A percentile compares a stretch with the other conserved stretches of the same genome.
Conservation (phyloP, 2,113 vertebrate species). For the Seriola rivoliana region DNA sequence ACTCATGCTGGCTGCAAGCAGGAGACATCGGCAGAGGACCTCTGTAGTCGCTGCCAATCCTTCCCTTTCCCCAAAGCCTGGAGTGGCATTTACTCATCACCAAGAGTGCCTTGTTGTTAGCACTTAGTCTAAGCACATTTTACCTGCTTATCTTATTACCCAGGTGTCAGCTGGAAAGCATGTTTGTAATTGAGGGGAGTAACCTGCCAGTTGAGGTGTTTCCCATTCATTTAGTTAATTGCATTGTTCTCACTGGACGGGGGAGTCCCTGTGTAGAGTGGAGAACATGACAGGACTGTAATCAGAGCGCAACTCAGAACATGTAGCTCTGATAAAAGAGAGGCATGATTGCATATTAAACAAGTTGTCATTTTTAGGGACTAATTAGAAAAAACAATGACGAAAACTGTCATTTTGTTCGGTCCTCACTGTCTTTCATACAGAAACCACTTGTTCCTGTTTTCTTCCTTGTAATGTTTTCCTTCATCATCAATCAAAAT, state of each 20-base stretch:
- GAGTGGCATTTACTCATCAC: constrained; percentile 69
- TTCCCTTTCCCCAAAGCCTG: constrained; percentile 48
- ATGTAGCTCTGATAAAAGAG: constrained; percentile 24
- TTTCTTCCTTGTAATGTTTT: neutral
- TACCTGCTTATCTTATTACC: constrained; percentile 78
- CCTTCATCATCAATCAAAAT: constrained; percentile 14
- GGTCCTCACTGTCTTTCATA: neutral
- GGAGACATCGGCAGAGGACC: constrained; percentile 60
- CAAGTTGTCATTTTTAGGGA: constrained; percentile 25
- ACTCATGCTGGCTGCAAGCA: constrained; percentile 45
- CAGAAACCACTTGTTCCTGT: neutral
- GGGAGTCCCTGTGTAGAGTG: constrained; percentile 21
- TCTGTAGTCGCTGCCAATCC: constrained; percentile 67
- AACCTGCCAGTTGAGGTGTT: constrained; percentile 64
- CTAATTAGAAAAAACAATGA: constrained; percentile 25
- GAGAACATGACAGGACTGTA: constrained; percentile 59
- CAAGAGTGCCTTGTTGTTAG: constrained; percentile 73
- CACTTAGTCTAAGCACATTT: constrained; percentile 73
- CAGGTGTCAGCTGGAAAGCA: constrained; percentile 64
- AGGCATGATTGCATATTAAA: constrained; percentile 27
- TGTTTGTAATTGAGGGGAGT: constrained; percentile 72
- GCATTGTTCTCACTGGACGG: constrained; percentile 52
- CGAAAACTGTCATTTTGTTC: constrained; percentile 1
- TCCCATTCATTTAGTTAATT: constrained; percentile 72
- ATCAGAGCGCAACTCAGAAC: constrained; percentile 45